These are phyloP conservation scores for Noctua fimbriata DNA, from an alignment of 2,888 invertebrate species.

Conservation along the genomic window DNA sequence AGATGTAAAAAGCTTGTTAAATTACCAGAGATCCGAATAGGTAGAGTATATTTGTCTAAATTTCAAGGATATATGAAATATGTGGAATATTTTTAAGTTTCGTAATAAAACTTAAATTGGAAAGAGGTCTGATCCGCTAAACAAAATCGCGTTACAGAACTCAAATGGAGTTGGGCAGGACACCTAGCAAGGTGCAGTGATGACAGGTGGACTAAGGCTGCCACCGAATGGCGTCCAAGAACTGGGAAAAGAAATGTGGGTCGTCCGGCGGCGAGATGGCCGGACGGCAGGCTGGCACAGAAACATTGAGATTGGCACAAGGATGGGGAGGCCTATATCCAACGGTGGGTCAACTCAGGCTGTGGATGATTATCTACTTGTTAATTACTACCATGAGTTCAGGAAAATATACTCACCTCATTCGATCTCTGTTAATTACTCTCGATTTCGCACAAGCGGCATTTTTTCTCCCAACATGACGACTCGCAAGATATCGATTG, in stretches of 20 bases:
- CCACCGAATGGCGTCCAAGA: too few relatives aligned
- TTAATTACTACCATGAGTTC: neutral
- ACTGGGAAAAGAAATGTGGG: too few relatives aligned
- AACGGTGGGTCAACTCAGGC: too few relatives aligned
- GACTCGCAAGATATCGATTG: slow-evolving; percentile 49
- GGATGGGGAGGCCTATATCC: too few relatives aligned
- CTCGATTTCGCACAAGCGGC: neutral
- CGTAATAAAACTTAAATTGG: neutral
- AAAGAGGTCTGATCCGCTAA: neutral
- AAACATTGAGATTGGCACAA: too few relatives aligned
- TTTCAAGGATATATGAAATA: neutral
- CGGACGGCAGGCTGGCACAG: too few relatives aligned
- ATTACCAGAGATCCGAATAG: neutral
- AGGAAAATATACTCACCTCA: neutral
- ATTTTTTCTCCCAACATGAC: slow-evolving; percentile 14
- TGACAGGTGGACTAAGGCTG: too few relatives aligned
- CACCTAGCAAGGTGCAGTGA: too few relatives aligned
- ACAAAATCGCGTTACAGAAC: too few relatives aligned
- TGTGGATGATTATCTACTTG: neutral
- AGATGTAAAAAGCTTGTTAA: slow-evolving; percentile 9
- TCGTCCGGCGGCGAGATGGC: too few relatives aligned
- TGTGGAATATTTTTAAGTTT: neutral
- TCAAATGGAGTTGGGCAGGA: too few relatives aligned
- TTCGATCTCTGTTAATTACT: neutral
- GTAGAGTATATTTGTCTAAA: neutral